Base-by-base conservation (phyloP, 2,888 invertebrate genomes). In the Leptarthrus brevirostris region DNA sequence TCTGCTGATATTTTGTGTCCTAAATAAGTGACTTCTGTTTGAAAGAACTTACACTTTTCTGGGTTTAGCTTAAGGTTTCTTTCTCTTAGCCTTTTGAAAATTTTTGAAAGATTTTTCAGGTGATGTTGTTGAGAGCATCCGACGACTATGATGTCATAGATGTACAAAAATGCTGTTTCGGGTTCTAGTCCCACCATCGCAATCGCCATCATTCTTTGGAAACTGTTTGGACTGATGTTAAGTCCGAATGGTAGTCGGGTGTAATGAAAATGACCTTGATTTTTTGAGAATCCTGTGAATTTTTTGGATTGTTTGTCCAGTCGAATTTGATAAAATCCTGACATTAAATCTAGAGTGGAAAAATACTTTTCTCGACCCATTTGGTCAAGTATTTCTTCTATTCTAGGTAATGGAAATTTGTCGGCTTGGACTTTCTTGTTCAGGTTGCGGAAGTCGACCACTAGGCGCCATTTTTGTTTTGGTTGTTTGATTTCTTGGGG, bases 191-290 rank as follows among this genome's bases (percentile, higher is more conserved):
- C 76, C 10, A 77, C 58, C 73, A 79, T 78, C 8, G 78, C 78
- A 1, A 77, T 40, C 2, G 77, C 56, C 80, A 80, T 79, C 79
- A 80, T 79, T 53, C 79, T 34, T 61, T 74, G 75, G 53, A 80
- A 80, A 53, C 78, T 77, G 34, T 76, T 77, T 10, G 78, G 78
- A 36, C 77, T 76, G 1, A 78, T 75, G 14, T 74, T 74, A 16
- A 79, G 66, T 3, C 76, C n/a, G n/a, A n/a, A n/a, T n/a, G n/a
- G n/a, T n/a, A n/a, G n/a, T n/a, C n/a, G n/a, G n/a, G n/a, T n/a
- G 58, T 77, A 79, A 49, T 76, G 74, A 70, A 66, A 79, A 26
- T 75, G 74, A n/a, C 77, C 79, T 5, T 52, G 14, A 40, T 79
- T 64, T 75, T 49, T 44, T 44, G 44, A 44, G 12, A 44, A 16